Base-by-base conservation (phyloP, 2,797 vertebrate genomes). In the Melanotaenia trifasciata region DNA sequence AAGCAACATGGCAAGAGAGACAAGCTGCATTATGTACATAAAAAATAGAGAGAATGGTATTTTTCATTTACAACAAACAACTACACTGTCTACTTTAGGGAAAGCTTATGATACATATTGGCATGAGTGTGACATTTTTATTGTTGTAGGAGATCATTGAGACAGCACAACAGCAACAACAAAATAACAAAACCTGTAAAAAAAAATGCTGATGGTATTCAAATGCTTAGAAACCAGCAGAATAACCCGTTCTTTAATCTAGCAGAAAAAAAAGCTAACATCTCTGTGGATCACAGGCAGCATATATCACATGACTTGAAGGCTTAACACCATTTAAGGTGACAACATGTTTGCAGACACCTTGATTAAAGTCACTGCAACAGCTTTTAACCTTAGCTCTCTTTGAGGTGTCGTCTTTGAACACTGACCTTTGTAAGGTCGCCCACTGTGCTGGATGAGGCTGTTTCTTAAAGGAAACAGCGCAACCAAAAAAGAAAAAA, bases 311-410 rank as follows among this genome's bases (percentile, higher is more conserved):
- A 58, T 43, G 30, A 69, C 40, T 53, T 35, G 13, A 64, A 67
- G 45, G 35, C 33, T 40, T 63, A 40, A 30, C 45, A 57, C 43
- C 54, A 18, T 53, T 32, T n/a, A 5, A 53, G 22, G 30, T 50
- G 47, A 64, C 16, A 45, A 4, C 45, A 57, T 40, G 30, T 65
- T 69, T 53, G 64, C 47, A 50, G 47, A 50, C 47, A 22, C 47
- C 47, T 50, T 50, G 47, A 50, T 22, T 62, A 20, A 75, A 78
- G 51, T 51, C 18, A 28, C 24, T 12, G 22, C 59, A 53, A 30
- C 57, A 58, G 22, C 20, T 35, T 67, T 45, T 51, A 58, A 75
- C 54, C 38, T n/a, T 5, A 5, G 22, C 24, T 24, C 43, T 57
- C 24, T 11, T 28, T 59, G 12, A 73, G 54, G 22, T 16, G 40